Conservation (phyloP, 2,113 vertebrate species). For the Promerops cafer region DNA sequence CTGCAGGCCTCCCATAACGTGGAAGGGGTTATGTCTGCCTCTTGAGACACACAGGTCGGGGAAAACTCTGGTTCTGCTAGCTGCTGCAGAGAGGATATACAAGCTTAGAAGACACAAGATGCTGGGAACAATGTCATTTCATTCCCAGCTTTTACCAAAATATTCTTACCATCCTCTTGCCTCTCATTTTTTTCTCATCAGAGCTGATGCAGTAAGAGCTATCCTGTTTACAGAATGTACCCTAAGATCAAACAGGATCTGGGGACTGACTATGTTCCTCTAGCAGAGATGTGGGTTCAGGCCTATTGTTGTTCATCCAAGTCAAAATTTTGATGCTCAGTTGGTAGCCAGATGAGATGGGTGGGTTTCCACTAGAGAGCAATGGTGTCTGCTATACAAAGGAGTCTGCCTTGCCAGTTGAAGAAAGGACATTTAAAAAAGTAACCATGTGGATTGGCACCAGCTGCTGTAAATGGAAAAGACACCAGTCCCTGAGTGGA, state of each 20-base stretch:
- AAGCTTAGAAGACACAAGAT: neutral
- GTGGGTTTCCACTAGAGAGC: neutral
- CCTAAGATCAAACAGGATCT: neutral
- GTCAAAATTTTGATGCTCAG: neutral
- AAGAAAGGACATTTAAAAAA: neutral
- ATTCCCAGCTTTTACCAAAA: neutral
- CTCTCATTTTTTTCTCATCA: neutral
- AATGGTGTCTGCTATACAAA: neutral
- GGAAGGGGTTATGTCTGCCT: neutral
- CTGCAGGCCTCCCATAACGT: neutral
- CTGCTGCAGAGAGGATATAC: neutral
- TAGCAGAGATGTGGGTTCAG: neutral
- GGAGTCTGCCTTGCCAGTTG: neutral
- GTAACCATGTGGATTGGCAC: rapidly evolving
- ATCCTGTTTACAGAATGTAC: neutral
- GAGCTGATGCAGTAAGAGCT: neutral
- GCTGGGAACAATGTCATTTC: neutral
- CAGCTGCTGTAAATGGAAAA: neutral
- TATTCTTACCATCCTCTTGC: neutral
- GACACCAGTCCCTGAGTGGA: neutral
- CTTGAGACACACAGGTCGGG: neutral
- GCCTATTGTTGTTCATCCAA: neutral
- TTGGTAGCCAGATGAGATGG: neutral
- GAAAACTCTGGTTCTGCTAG: neutral
- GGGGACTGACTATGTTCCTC: neutral